Evolutionary conservation across 2,888 invertebrate species (phyloP).

Genomic region (Hydraecia micacea): DNA sequence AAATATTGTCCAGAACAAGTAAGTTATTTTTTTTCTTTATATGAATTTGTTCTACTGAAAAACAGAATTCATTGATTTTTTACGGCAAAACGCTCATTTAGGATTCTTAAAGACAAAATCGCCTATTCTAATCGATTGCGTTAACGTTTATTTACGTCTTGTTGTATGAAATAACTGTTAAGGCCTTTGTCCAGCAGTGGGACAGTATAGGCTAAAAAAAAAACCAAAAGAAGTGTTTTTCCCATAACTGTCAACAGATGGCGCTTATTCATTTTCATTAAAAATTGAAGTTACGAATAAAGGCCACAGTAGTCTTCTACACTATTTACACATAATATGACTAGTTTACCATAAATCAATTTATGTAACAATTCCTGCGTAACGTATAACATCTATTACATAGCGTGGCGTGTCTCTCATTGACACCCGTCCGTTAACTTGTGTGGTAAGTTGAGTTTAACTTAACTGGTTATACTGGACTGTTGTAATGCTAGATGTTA

Average conservation of each 20-base stretch:
- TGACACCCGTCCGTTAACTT: constrained; percentile 37
- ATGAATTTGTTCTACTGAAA: no score
- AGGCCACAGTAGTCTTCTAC: background rate
- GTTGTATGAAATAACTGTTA: no score
- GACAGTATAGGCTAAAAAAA: no score
- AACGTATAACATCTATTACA: constrained; percentile 37
- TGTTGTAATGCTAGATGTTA: background rate
- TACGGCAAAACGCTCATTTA: no score
- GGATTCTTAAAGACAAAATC: no score
- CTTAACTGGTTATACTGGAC: background rate
- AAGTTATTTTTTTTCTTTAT: background rate
- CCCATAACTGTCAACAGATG: background rate
- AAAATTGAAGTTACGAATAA: background rate
- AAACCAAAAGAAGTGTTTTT: background rate
- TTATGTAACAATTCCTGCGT: background rate
- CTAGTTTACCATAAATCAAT: background rate
- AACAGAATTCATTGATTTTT: no score
- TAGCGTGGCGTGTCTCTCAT: constrained; percentile 31
- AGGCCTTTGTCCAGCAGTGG: no score
- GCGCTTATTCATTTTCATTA: background rate
- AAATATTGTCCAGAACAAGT: background rate
- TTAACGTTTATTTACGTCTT: no score
- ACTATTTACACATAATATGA: background rate
- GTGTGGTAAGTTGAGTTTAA: constrained; percentile 27
- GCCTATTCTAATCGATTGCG: no score